These are phyloP conservation scores for Notospermus geniculatus DNA, from an alignment of 1,140 invertebrate genomes.

Conservation along the genomic window DNA sequence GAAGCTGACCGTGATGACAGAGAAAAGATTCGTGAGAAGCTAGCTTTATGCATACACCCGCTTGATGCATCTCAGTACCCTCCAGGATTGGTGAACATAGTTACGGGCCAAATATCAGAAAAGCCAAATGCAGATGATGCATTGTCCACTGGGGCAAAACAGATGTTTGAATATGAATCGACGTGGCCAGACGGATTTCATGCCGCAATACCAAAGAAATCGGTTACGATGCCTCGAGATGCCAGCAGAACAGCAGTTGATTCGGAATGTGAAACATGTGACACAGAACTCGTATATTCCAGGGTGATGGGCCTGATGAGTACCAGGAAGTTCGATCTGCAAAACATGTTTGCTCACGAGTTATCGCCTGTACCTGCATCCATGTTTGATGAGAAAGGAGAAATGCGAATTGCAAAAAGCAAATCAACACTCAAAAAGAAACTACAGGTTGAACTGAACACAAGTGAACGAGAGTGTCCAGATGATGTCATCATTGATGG, in stretches of 20 bases:
- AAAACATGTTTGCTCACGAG: constrained; percentile 14
- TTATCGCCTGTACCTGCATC: constrained; percentile 9
- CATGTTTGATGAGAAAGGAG: constrained; percentile 19
- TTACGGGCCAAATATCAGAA: constrained; percentile 10
- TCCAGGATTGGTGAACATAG: constrained; percentile 17
- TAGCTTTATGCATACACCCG: constrained; percentile 14
- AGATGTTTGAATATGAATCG: constrained; percentile 13
- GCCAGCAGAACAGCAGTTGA: too few species aligned
- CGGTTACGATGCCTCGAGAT: neutral
- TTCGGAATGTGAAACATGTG: neutral
- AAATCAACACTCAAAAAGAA: constrained; percentile 17
- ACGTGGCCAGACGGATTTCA: neutral
- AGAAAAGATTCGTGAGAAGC: constrained; percentile 10
- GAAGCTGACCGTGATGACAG: constrained; percentile 10
- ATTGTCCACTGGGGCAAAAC: neutral
- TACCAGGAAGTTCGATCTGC: constrained; percentile 4
- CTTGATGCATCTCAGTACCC: neutral
- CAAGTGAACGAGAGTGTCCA: neutral
- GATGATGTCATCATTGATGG: constrained; percentile 19
- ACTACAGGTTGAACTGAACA: constrained; percentile 5
- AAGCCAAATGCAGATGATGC: constrained; percentile 15
- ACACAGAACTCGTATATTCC: constrained; percentile 5
- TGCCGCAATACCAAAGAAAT: neutral
- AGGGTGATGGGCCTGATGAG: neutral
- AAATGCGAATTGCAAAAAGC: constrained; percentile 11